Conservation (phyloP, 2,113 vertebrate genomes). For the Formicarius rufipectus region DNA sequence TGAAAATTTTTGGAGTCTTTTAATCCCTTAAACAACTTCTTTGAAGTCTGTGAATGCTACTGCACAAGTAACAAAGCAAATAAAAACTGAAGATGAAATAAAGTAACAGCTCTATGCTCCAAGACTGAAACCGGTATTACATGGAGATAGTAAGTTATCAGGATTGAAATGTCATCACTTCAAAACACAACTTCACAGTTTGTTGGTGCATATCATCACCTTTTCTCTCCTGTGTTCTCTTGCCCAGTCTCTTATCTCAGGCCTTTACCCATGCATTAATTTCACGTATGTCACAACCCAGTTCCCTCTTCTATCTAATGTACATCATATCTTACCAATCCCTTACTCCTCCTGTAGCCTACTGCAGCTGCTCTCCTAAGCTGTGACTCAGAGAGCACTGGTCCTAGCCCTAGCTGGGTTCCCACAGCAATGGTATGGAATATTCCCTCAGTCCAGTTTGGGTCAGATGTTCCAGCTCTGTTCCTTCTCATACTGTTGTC, state of each 20-base stretch:
- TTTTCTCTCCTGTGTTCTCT: background rate
- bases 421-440: background rate
- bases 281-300: background rate
- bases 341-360: background rate
- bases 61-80: background rate
- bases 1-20: background rate
- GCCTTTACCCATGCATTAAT: background rate
- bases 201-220: accelerated
- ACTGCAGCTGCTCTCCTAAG: background rate
- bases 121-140: background rate
- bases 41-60: background rate
- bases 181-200: background rate
- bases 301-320: background rate
- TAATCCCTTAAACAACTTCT: background rate
- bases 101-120: background rate
- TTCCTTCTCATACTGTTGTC: background rate
- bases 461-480: background rate
- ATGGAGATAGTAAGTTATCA: background rate
- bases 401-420: background rate
- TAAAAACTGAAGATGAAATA: background rate
- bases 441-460: background rate
- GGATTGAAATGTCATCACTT: background rate
- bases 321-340: background rate
- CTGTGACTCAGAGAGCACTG: background rate
- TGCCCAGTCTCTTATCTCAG: background rate